phyloP scores from a whole-genome alignment of 2,113 vertebrate genomes.

The Budorcas taxicolor region DNA sequence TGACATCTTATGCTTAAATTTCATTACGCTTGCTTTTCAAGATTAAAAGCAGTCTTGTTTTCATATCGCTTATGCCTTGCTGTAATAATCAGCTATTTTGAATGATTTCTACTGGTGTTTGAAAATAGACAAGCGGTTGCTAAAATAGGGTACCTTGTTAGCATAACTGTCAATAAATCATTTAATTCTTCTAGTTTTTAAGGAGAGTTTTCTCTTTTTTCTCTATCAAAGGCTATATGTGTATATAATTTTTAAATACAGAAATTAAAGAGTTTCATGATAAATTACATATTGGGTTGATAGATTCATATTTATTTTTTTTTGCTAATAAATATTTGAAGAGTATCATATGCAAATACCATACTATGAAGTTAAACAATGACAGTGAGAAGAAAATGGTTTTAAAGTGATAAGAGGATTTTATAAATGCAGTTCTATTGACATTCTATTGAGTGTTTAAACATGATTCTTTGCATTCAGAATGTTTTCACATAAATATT shows the following conservation, averaged over 20 bases:
- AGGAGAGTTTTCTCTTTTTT: neutral
- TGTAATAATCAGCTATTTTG: neutral
- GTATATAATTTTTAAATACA: conserved; percentile 14
- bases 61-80: neutral
- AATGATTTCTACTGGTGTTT: neutral
- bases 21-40: neutral
- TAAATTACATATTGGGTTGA: neutral
- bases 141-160: neutral
- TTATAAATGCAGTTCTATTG: neutral
- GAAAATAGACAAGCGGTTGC: neutral
- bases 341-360: neutral
- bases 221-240: neutral
- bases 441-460: conserved; percentile 22
- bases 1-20: conserved; percentile 36
- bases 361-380: neutral
- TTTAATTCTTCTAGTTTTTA: neutral
- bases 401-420: conserved; percentile 8
- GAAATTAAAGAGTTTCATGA: neutral
- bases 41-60: neutral
- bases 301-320: neutral
- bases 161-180: conserved; percentile 15
- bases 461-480: conserved; percentile 7
- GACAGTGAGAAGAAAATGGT: neutral
- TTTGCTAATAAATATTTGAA: neutral
- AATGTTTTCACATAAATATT: conserved; percentile 44